Conservation (phyloP, 2,113 vertebrate species). For the Periophthalmodon schlosseri region DNA sequence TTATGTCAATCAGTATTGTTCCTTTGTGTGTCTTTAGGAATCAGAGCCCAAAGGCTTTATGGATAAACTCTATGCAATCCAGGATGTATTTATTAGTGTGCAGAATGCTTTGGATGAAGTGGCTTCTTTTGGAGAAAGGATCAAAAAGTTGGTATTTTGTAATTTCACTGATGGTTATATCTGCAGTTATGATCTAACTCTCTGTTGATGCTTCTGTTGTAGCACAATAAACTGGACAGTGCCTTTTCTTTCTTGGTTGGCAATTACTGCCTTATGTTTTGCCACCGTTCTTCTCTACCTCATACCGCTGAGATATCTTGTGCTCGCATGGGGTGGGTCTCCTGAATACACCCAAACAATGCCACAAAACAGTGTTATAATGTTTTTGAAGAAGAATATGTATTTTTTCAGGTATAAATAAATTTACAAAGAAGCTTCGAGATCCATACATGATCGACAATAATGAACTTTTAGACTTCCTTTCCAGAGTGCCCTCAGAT, state of each 20-base stretch:
- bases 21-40: constrained; percentile 74
- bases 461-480: constrained; percentile 94
- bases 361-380: background rate
- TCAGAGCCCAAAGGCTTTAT: constrained; percentile 90
- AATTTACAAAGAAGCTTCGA: constrained; percentile 96
- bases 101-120: constrained; percentile 91
- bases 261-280: constrained; percentile 81
- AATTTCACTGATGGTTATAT: background rate
- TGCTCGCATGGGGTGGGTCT: constrained; percentile 93
- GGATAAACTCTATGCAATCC: constrained; percentile 94
- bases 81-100: constrained; percentile 92
- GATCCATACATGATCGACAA: constrained; percentile 90
- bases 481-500: constrained; percentile 94
- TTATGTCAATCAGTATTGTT: background rate
- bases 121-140: constrained; percentile 88
- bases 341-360: background rate
- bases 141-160: constrained; percentile 87
- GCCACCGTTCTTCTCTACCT: constrained; percentile 87
- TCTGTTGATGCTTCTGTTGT: background rate
- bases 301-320: constrained; percentile 89
- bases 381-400: accelerated
- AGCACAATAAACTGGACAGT: constrained; percentile 96
- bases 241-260: constrained; percentile 93
- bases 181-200: background rate
- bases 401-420: constrained; percentile 86